A percentile compares a stretch with the other conserved stretches of the same genome.
phyloP scores from a whole-genome alignment of 2,113 vertebrate genomes.

The Proteles cristata region DNA sequence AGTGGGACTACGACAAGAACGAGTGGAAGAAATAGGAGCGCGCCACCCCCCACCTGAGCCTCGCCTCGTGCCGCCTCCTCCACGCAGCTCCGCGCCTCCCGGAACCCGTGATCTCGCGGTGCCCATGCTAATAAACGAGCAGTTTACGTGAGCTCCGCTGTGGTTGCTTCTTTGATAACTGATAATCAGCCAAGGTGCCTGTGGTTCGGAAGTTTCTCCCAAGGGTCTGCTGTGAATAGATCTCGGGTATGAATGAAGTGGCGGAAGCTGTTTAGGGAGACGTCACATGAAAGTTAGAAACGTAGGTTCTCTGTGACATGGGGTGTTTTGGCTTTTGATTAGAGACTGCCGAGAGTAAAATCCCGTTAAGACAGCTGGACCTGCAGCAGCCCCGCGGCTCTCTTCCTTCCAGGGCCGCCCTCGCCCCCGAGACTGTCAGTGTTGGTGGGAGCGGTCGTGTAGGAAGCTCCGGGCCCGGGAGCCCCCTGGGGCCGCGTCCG shows the following conservation, averaged over 20 bases:
- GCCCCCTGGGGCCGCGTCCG: accelerated
- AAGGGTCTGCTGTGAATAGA: neutral
- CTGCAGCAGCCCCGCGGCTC: accelerated
- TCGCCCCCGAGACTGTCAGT: neutral
- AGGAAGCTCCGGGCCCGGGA: too few relatives aligned
- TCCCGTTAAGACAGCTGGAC: neutral
- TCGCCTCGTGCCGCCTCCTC: slow-evolving; percentile 63
- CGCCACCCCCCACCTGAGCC: neutral
- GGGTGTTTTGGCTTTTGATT: neutral
- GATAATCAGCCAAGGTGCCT: neutral
- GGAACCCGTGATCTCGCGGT: slow-evolving; percentile 86
- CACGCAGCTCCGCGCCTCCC: slow-evolving; percentile 84
- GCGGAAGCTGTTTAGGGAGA: neutral
- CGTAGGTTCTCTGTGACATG: neutral
- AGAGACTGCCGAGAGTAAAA: neutral
- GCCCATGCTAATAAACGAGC: slow-evolving; percentile 89
- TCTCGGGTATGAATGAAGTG: neutral
- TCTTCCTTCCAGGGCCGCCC: neutral
- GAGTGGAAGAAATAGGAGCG: slow-evolving; percentile 95
- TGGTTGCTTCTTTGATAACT: neutral
- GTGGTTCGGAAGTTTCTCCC: neutral
- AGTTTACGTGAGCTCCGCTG: slow-evolving; percentile 75
- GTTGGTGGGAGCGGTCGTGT: neutral
- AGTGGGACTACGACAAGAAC: slow-evolving; percentile 98
- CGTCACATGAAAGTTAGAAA: neutral